phyloP scores from a whole-genome alignment of 2,888 invertebrate genomes.

The Archips xylosteana region DNA sequence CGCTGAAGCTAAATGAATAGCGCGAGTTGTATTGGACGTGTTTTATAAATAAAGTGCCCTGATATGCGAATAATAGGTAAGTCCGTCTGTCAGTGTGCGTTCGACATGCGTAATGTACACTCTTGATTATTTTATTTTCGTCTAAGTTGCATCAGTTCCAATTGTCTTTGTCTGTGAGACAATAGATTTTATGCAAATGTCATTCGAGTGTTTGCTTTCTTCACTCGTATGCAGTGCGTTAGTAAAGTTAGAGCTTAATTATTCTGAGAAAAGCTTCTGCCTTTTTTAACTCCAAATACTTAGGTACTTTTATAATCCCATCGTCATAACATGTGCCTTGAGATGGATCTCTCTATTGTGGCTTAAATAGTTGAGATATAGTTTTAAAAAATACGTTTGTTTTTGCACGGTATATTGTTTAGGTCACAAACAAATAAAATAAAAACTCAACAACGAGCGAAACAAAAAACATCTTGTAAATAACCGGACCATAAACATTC shows the following conservation, averaged over 20 bases:
- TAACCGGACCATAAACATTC: constrained; percentile 53
- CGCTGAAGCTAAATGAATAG: constrained; percentile 62
- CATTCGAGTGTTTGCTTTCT: not conserved
- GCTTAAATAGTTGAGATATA: too few species aligned
- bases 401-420: not conserved
- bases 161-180: constrained; percentile 38
- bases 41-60: constrained; percentile 81
- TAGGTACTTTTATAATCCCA: too few species aligned
- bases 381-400: not conserved
- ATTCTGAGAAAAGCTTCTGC: not conserved
- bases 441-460: not conserved
- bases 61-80: constrained; percentile 83
- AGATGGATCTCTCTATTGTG: too few species aligned
- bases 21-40: constrained; percentile 66
- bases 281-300: too few species aligned
- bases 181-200: constrained; percentile 26
- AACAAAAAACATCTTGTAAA: constrained; percentile 44
- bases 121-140: constrained; percentile 62
- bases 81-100: constrained; percentile 64
- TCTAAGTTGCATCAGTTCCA: constrained; percentile 54
- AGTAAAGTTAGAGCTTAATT: not conserved
- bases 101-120: constrained; percentile 56
- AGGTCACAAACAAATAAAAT: not conserved
- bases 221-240: not conserved
- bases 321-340: too few species aligned